phyloP scores from a whole-genome alignment of 2,797 vertebrate species.

The Leptoclinus maculatus region DNA sequence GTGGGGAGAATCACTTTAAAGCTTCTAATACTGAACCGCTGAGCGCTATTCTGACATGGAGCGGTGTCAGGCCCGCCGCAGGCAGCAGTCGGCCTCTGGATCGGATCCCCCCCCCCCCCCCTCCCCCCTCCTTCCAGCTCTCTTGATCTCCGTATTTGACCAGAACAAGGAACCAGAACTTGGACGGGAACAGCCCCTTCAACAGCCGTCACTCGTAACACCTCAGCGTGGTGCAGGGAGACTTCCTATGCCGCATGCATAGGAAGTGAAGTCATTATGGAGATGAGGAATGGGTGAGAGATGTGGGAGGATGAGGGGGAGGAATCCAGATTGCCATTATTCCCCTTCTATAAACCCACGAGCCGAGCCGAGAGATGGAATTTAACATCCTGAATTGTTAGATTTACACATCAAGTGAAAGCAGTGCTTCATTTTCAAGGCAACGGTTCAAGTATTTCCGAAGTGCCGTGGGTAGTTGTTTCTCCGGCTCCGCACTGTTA shows the following conservation, averaged over 20 bases:
- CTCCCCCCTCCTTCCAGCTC: background rate
- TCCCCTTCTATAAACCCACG: slow-evolving; percentile 22
- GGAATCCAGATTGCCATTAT: slow-evolving; percentile 42
- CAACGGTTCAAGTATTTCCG: slow-evolving; percentile 54
- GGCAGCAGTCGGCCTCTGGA: slow-evolving; percentile 42
- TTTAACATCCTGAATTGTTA: slow-evolving; percentile 47
- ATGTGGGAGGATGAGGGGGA: slow-evolving; percentile 9
- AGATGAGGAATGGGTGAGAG: slow-evolving; percentile 50
- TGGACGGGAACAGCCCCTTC: slow-evolving; percentile 65
- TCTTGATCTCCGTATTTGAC: slow-evolving; percentile 51
- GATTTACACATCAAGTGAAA: slow-evolving; percentile 54
- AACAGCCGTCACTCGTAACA: slow-evolving; percentile 57
- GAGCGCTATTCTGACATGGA: slow-evolving; percentile 47
- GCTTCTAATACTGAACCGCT: slow-evolving; percentile 40
- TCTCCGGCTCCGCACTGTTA: slow-evolving; percentile 39
- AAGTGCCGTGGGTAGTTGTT: slow-evolving; percentile 46
- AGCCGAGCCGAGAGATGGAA: background rate
- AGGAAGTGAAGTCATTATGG: slow-evolving; percentile 65
- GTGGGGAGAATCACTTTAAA: slow-evolving; percentile 59
- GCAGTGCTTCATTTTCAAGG: slow-evolving; percentile 34
- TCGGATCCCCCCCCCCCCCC: too few species aligned
- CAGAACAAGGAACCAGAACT: slow-evolving; percentile 50
- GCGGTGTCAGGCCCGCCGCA: slow-evolving; percentile 24
- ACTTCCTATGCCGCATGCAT: slow-evolving; percentile 51
- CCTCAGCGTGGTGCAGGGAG: slow-evolving; percentile 47